Percentiles rank a stretch among this genome's conserved stretches.
phyloP scores from a whole-genome alignment of 1,140 invertebrate species.

The Solen grandis region DNA sequence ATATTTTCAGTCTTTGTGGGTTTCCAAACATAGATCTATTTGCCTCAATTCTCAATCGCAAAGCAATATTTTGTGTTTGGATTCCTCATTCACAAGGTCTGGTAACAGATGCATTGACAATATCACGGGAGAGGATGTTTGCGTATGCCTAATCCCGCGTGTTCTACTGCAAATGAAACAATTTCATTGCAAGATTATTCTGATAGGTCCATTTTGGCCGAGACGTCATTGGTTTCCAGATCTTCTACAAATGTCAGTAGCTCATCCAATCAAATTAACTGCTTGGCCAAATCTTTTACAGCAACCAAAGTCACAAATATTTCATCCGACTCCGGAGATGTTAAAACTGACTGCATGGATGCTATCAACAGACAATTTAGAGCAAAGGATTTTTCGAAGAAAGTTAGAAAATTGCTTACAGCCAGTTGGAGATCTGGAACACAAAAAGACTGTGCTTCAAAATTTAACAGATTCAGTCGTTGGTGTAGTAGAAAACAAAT shows the following conservation, averaged over 20 bases:
- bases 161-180: conserved; percentile 16
- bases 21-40: not conserved
- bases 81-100: not conserved
- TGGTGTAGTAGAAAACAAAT: conserved; percentile 50
- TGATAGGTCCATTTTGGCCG: conserved; percentile 28
- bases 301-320: not conserved
- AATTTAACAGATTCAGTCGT: conserved; percentile 39
- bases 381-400: conserved; percentile 32
- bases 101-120: conserved; percentile 28
- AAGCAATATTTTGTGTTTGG: not conserved
- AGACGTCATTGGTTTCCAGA: conserved; percentile 12
- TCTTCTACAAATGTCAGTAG: conserved; percentile 1
- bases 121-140: conserved; percentile 22
- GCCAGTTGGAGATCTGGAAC: conserved; percentile 28
- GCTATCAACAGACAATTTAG: conserved; percentile 10
- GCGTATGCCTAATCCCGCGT: conserved; percentile 25
- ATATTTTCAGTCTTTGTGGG: conserved; percentile 3
- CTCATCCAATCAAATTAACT: conserved; percentile 11
- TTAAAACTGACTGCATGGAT: conserved; percentile 43
- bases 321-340: conserved; percentile 11
- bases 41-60: not conserved
- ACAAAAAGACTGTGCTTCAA: conserved; percentile 18
- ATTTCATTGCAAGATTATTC: conserved; percentile 23
- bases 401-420: conserved; percentile 9
- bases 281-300: conserved; percentile 4